phyloP scores from a whole-genome alignment of 2,888 invertebrate species.

The Keiferia lycopersicella region DNA sequence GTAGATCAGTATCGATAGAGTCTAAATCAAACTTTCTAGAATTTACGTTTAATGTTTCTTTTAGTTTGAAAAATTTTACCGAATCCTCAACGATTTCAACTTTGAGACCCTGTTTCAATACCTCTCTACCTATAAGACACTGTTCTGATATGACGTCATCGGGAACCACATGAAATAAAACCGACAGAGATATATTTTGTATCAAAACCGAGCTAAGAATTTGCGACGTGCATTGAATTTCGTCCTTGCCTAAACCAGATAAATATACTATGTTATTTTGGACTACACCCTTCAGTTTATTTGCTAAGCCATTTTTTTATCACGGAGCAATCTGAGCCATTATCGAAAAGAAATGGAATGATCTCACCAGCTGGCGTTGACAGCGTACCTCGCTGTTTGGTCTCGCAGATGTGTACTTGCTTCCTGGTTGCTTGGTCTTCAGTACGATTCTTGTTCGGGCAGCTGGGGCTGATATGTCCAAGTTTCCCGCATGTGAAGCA shows the following conservation, averaged over 20 bases:
- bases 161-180: slow-evolving; percentile 13
- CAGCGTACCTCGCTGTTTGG: slow-evolving; percentile 23
- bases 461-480: no score
- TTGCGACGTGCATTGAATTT: slow-evolving; percentile 1
- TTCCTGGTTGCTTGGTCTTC: not conserved
- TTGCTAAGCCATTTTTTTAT: slow-evolving; percentile 31
- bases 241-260: not conserved
- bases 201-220: not conserved
- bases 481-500: no score
- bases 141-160: no score
- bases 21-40: no score
- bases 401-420: slow-evolving; percentile 18
- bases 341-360: no score
- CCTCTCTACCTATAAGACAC: no score
- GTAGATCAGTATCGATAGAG: no score
- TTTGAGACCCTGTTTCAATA: no score
- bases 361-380: no score
- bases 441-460: slow-evolving; percentile 16
- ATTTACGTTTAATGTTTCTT: no score
- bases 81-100: no score
- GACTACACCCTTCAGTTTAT: slow-evolving; percentile 8
- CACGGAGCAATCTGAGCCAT: slow-evolving; percentile 38
- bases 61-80: no score
- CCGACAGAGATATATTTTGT: not conserved
- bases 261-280: not conserved